These are phyloP conservation scores for Rhodinocichla rosea DNA, from an alignment of 2,113 vertebrate genomes.

Conservation along the genomic window DNA sequence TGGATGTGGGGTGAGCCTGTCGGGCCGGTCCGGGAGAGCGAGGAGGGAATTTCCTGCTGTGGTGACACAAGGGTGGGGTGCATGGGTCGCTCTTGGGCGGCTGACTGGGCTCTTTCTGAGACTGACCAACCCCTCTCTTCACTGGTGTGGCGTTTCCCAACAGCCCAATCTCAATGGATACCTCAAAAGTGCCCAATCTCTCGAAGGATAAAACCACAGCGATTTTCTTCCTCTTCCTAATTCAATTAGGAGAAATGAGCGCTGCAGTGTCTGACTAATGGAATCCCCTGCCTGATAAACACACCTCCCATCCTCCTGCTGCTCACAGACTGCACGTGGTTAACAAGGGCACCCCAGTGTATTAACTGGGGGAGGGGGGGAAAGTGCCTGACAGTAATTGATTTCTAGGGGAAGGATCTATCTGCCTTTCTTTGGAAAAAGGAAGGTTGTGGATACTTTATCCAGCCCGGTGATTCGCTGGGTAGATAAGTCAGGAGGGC, in stretches of 20 bases:
- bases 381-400: neutral
- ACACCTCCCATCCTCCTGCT: neutral
- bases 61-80: slow-evolving; percentile 53
- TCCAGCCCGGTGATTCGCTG: slow-evolving; percentile 52
- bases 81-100: neutral
- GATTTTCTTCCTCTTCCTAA: slow-evolving; percentile 60
- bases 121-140: slow-evolving; percentile 37
- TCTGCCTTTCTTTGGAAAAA: slow-evolving; percentile 57
- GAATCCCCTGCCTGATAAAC: slow-evolving; percentile 24
- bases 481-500: slow-evolving; percentile 76
- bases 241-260: slow-evolving; percentile 59
- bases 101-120: slow-evolving; percentile 47
- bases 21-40: slow-evolving; percentile 35
- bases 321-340: neutral
- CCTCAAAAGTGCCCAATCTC: slow-evolving; percentile 53
- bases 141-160: neutral
- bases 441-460: slow-evolving; percentile 56
- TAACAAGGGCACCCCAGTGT: neutral
- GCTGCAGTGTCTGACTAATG: slow-evolving; percentile 27
- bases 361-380: neutral
- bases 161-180: slow-evolving; percentile 30
- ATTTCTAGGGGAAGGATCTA: slow-evolving; percentile 19
- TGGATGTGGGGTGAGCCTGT: slow-evolving; percentile 50
- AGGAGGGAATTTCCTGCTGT: slow-evolving; percentile 66
- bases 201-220: slow-evolving; percentile 53